These are phyloP conservation scores for Drosophila nannoptera DNA, from an alignment of 1,140 invertebrate species.

Conservation along the genomic window DNA sequence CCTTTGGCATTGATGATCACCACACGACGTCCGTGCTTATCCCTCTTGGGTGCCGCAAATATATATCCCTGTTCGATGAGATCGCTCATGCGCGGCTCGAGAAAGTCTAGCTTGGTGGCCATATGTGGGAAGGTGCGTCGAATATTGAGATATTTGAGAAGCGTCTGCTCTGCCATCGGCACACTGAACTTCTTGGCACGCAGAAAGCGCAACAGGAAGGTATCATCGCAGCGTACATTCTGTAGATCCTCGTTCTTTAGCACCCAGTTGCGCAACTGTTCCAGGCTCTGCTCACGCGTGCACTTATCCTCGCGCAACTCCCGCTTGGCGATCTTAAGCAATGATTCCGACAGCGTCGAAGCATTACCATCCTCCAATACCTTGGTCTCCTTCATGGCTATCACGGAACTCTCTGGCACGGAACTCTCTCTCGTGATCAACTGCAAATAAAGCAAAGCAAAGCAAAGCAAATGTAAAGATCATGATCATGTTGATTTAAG, in stretches of 20 bases:
- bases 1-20: slow-evolving; percentile 84
- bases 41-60: slow-evolving; percentile 86
- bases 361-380: slow-evolving; percentile 41
- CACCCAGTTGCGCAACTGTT: slow-evolving; percentile 84
- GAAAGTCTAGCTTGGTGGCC: slow-evolving; percentile 84
- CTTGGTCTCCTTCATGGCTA: slow-evolving; percentile 61
- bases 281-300: slow-evolving; percentile 82
- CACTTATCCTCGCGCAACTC: slow-evolving; percentile 84
- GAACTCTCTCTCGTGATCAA: too few species aligned
- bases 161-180: slow-evolving; percentile 87
- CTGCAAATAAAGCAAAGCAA: too few species aligned
- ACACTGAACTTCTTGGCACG: slow-evolving; percentile 89
- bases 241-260: slow-evolving; percentile 84
- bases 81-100: slow-evolving; percentile 82
- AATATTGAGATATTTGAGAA: slow-evolving; percentile 89
- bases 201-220: slow-evolving; percentile 88
- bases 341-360: slow-evolving; percentile 71
- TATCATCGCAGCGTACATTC: slow-evolving; percentile 85
- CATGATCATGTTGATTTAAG: too few species aligned
- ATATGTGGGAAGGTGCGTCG: slow-evolving; percentile 83
- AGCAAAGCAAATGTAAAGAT: too few species aligned
- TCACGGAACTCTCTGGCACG: slow-evolving; percentile 7
- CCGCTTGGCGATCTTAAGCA: slow-evolving; percentile 81
- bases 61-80: slow-evolving; percentile 85
- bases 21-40: slow-evolving; percentile 85